Conservation (phyloP, 2,888 invertebrate species). For the Aleiodes leptofemur region DNA sequence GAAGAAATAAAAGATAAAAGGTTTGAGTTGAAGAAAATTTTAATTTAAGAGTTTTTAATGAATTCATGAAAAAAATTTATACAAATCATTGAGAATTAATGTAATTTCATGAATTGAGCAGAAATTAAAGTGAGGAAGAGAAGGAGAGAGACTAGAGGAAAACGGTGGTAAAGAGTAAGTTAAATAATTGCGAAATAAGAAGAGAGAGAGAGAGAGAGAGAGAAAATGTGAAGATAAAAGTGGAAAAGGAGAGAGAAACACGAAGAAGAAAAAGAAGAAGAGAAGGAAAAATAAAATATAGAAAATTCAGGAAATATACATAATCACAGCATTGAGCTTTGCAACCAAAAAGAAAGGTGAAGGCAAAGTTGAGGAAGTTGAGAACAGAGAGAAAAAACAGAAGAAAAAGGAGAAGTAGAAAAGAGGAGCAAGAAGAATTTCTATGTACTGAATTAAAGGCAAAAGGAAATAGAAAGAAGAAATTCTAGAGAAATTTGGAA, state of each 20-base stretch:
- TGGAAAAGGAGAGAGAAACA: conserved; percentile 1
- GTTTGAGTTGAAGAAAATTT: conserved; percentile 15
- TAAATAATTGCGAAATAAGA: too few species aligned
- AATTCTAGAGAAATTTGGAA: conserved; percentile 31
- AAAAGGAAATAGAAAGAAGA: not conserved
- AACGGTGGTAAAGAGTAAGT: too few species aligned
- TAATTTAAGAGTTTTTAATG: not conserved
- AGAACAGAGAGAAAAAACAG: not conserved
- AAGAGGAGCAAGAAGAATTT: conserved; percentile 1
- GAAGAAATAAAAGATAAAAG: conserved; percentile 38
- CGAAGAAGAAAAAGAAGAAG: conserved; percentile 32
- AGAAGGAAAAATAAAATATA: conserved; percentile 8
- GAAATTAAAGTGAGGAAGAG: conserved; percentile 2
- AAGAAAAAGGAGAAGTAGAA: not conserved
- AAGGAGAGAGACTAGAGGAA: not conserved
- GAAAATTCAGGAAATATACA: conserved; percentile 22
- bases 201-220: conserved; percentile 13
- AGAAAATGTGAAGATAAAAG: not conserved
- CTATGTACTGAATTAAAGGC: too few species aligned
- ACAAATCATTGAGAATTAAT: conserved; percentile 6
- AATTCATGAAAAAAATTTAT: conserved; percentile 14
- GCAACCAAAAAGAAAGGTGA: conserved; percentile 39
- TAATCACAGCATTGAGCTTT: conserved; percentile 57
- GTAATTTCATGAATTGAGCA: too few species aligned
- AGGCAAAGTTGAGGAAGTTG: conserved; percentile 11